phyloP scores from a whole-genome alignment of 2,113 vertebrate species.

The Perca schrenkii region DNA sequence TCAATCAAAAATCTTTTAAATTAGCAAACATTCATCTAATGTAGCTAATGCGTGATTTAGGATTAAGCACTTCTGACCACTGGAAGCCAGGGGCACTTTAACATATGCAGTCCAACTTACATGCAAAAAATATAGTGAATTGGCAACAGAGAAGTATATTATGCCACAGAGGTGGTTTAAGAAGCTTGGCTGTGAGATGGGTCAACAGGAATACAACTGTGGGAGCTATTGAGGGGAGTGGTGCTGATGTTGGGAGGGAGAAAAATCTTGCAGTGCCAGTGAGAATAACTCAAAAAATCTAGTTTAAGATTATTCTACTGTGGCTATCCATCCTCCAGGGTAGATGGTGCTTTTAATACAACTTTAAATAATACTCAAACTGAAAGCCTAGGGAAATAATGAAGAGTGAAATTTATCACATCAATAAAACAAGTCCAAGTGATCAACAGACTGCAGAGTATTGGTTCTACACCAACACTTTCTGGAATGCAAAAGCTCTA shows the following conservation, averaged over 20 bases:
- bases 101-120: background rate
- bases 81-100: background rate
- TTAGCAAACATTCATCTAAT: background rate
- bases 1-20: background rate
- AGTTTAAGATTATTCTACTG: background rate
- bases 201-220: background rate
- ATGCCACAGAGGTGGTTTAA: too few relatives aligned
- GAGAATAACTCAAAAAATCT: slow-evolving; percentile 11
- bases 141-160: too few relatives aligned
- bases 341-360: slow-evolving; percentile 26
- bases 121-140: too few relatives aligned
- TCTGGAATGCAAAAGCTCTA: background rate
- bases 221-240: background rate
- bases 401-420: slow-evolving; percentile 21
- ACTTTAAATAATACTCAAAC: slow-evolving; percentile 46
- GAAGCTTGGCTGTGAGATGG: background rate
- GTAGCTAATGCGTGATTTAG: background rate
- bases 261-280: background rate
- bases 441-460: slow-evolving; percentile 31
- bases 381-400: slow-evolving; percentile 29
- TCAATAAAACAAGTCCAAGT: slow-evolving; percentile 30
- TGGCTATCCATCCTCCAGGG: slow-evolving; percentile 13
- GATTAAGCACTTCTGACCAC: background rate
- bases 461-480: slow-evolving; percentile 15
- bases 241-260: background rate